Conservation (phyloP, 2,113 vertebrate genomes). For the Barnardius zonarius region DNA sequence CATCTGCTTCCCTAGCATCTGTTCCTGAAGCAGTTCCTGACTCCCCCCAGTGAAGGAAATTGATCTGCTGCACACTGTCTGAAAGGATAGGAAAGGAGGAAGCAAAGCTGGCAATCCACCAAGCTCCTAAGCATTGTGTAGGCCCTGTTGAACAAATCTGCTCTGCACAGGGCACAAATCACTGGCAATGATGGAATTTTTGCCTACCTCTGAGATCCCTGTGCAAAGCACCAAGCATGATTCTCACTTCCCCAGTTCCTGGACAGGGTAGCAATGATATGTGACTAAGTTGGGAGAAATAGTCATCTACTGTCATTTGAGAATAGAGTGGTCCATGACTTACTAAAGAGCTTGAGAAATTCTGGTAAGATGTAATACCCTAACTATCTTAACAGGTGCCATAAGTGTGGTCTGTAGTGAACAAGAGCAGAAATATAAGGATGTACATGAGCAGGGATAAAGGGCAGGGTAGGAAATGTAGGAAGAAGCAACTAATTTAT, state of each 20-base stretch:
- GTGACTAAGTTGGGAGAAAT: background rate
- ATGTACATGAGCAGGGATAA: fast-evolving
- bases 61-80: background rate
- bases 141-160: background rate
- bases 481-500: background rate
- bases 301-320: background rate
- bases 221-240: background rate
- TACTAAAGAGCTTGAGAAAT: background rate
- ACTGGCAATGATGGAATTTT: background rate
- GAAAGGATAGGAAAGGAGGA: background rate
- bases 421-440: background rate
- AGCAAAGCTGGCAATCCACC: background rate
- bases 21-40: slow-evolving; percentile 27
- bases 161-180: background rate
- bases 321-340: background rate
- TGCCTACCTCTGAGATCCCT: background rate
- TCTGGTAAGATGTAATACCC: background rate
- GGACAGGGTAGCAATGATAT: background rate
- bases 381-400: background rate
- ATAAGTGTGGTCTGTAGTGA: background rate
- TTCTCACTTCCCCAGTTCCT: background rate
- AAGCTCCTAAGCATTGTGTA: background rate
- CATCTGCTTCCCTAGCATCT: slow-evolving; percentile 56
- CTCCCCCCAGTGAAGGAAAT: slow-evolving; percentile 46
- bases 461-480: background rate